These are phyloP conservation scores for Manduca sexta DNA, from an alignment of 1,140 invertebrate genomes.

Conservation along the genomic window DNA sequence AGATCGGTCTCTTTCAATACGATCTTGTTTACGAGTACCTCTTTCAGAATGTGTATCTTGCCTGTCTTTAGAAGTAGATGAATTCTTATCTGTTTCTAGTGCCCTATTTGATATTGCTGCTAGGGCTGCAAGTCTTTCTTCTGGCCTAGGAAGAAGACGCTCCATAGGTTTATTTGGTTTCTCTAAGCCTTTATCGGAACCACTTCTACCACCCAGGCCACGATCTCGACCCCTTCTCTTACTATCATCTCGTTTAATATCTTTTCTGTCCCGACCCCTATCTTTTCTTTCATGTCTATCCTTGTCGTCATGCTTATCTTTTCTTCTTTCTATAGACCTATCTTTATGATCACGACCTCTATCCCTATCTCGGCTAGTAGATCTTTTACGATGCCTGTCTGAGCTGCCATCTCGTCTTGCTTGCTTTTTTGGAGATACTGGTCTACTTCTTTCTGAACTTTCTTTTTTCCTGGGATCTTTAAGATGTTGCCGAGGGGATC, in stretches of 20 bases:
- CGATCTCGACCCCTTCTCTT: slow-evolving; percentile 58
- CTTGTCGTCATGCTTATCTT: slow-evolving; percentile 72
- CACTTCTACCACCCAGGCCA: slow-evolving; percentile 54
- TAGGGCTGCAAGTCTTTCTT: slow-evolving; percentile 66
- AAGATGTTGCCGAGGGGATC: slow-evolving; percentile 56
- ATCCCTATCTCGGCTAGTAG: slow-evolving; percentile 56
- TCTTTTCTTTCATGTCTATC: slow-evolving; percentile 73
- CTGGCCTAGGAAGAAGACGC: slow-evolving; percentile 64
- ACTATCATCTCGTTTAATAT: slow-evolving; percentile 63
- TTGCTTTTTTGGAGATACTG: slow-evolving; percentile 67
- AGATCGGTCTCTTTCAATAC: slow-evolving; percentile 60
- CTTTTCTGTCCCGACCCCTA: slow-evolving; percentile 76
- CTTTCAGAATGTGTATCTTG: slow-evolving; percentile 67
- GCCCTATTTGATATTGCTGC: slow-evolving; percentile 70
- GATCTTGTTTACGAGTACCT: slow-evolving; percentile 63
- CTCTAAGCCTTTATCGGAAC: slow-evolving; percentile 66
- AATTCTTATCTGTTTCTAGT: slow-evolving; percentile 65
- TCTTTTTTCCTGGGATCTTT: slow-evolving; percentile 66
- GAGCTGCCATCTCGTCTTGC: slow-evolving; percentile 54
- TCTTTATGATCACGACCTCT: slow-evolving; percentile 67
- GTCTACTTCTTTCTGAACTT: slow-evolving; percentile 66
- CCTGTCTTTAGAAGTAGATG: slow-evolving; percentile 63
- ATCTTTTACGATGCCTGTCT: slow-evolving; percentile 63
- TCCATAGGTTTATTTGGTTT: slow-evolving; percentile 73
- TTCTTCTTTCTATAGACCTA: slow-evolving; percentile 65